Percentiles rank a stretch among this genome's conserved stretches.
Conservation (phyloP, 2,797 vertebrate genomes). For the Acipenser ruthenus region DNA sequence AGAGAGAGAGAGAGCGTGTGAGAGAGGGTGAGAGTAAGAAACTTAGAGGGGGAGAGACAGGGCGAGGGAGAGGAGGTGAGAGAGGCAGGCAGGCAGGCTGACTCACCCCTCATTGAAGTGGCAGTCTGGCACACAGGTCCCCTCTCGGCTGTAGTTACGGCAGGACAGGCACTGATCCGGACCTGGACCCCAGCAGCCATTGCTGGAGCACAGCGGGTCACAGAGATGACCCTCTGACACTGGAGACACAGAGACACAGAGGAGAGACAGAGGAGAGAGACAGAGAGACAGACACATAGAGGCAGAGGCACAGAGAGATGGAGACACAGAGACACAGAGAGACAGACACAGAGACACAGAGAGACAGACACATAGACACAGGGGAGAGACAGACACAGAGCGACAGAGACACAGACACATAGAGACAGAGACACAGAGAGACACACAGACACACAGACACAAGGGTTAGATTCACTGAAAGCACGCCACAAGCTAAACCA, state of each 20-base stretch:
- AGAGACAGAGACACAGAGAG: no score
- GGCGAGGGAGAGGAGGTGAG: neutral
- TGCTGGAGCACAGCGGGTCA: slow-evolving; percentile 73
- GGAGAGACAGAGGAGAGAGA: neutral
- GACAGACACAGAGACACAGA: slow-evolving; percentile 22
- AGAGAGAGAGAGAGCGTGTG: no score
- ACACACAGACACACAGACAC: no score
- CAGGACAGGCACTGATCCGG: slow-evolving; percentile 82
- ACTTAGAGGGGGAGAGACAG: no score
- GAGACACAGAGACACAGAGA: no score
- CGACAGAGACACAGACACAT: no score
- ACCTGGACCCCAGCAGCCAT: slow-evolving; percentile 85
- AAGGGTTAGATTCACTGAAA: no score
- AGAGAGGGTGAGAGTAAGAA: no score
- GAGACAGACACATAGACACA: slow-evolving; percentile 7
- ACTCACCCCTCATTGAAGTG: slow-evolving; percentile 67
- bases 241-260: slow-evolving; percentile 38
- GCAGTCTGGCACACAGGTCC: slow-evolving; percentile 76
- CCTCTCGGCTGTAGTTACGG: slow-evolving; percentile 68
- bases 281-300: no score
- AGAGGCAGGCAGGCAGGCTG: neutral
- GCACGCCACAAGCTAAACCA: no score
- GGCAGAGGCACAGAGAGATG: no score
- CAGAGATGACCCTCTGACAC: slow-evolving; percentile 76
- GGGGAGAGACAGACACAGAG: neutral